These are phyloP conservation scores for Drosophila orosa DNA, from an alignment of 1,140 invertebrate genomes.

Conservation along the genomic window DNA sequence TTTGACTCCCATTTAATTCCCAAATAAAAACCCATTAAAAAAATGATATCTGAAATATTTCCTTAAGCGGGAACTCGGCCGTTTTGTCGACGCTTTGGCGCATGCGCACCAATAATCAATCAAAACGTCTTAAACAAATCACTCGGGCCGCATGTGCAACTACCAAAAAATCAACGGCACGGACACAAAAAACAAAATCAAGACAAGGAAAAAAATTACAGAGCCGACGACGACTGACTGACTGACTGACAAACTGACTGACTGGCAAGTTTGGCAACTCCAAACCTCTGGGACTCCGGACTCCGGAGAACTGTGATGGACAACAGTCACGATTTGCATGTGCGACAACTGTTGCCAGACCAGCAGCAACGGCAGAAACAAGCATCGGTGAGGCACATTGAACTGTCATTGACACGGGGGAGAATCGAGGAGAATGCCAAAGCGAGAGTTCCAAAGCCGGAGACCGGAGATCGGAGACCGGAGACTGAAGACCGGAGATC, in stretches of 20 bases:
- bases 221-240: slow-evolving; percentile 41
- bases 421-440: slow-evolving; percentile 50
- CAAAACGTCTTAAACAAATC: slow-evolving; percentile 83
- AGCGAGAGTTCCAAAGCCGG: slow-evolving; percentile 34
- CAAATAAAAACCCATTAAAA: neutral
- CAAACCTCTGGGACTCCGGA: slow-evolving; percentile 15
- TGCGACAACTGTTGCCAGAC: slow-evolving; percentile 79
- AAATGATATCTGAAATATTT: slow-evolving; percentile 1
- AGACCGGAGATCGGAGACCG: slow-evolving; percentile 29
- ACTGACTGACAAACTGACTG: slow-evolving; percentile 42
- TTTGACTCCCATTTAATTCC: neutral
- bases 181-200: slow-evolving; percentile 37
- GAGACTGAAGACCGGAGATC: slow-evolving; percentile 18
- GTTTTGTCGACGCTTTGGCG: slow-evolving; percentile 67
- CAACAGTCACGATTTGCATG: slow-evolving; percentile 83
- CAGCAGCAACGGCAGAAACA: slow-evolving; percentile 38
- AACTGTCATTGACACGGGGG: slow-evolving; percentile 83
- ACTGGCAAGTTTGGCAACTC: slow-evolving; percentile 74
- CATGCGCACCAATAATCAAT: slow-evolving; percentile 78
- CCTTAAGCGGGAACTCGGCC: slow-evolving; percentile 5
- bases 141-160: slow-evolving; percentile 71
- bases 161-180: slow-evolving; percentile 63
- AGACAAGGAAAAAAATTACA: slow-evolving; percentile 51
- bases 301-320: slow-evolving; percentile 65
- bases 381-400: slow-evolving; percentile 72